A percentile compares a stretch with the other conserved stretches of the same genome.
Evolutionary conservation across 1,140 invertebrate species (phyloP).

Genomic region (Ridgeia piscesae): DNA sequence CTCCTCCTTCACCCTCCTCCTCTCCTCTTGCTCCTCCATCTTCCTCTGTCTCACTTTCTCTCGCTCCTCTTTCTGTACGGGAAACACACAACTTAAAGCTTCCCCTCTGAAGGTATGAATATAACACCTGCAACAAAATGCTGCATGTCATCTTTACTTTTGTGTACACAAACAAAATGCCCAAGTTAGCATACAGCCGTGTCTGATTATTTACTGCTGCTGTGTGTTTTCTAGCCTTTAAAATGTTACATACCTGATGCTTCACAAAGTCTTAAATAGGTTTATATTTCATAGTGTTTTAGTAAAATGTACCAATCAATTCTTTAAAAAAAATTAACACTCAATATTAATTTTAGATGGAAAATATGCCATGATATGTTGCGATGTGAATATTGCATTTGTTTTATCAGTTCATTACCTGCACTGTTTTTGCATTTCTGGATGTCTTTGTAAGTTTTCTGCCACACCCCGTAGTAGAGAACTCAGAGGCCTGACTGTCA

Average conservation of each 20-base stretch:
- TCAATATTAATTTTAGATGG: too few relatives aligned
- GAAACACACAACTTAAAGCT: neutral
- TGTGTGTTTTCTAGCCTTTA: neutral
- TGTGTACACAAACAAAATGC: too few relatives aligned
- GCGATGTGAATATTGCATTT: too few relatives aligned
- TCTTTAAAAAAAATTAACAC: too few relatives aligned
- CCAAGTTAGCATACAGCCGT: too few relatives aligned
- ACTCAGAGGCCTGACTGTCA: neutral
- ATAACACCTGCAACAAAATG: too few relatives aligned
- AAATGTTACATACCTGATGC: neutral
- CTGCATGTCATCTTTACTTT: too few relatives aligned
- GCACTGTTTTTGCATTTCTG: neutral
- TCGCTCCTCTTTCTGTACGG: neutral
- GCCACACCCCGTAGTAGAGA: neutral
- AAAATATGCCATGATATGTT: too few relatives aligned
- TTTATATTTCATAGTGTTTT: too few relatives aligned
- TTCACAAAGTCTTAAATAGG: neutral
- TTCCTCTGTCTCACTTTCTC: neutral
- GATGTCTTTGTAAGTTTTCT: neutral
- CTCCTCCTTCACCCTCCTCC: neutral
- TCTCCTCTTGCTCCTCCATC: neutral
- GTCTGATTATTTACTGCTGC: too few relatives aligned
- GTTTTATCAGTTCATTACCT: neutral
- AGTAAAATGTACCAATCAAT: too few relatives aligned
- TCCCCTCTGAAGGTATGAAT: too few relatives aligned